phyloP scores from a whole-genome alignment of 2,888 invertebrate species.

The Drosophila mimica region DNA sequence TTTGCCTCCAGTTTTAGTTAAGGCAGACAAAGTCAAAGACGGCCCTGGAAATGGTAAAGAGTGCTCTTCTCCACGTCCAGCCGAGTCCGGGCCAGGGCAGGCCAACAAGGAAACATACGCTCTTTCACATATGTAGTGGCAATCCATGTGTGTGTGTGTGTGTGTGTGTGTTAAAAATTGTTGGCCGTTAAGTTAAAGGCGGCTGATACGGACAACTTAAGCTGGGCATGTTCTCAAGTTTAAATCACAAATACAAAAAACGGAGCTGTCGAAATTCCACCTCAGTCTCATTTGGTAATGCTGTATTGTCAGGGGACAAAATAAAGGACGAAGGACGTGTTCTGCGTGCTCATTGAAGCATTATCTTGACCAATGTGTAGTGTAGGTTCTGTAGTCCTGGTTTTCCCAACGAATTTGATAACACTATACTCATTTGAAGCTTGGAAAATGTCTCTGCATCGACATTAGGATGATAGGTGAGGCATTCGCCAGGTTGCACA shows the following conservation, averaged over 20 bases:
- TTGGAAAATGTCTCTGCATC: neutral
- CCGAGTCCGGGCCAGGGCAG: constrained; percentile 38
- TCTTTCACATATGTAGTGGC: constrained; percentile 21
- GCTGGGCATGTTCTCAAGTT: constrained; percentile 76
- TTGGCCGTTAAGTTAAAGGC: constrained; percentile 70
- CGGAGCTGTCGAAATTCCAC: constrained; percentile 9
- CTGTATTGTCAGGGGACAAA: constrained; percentile 2
- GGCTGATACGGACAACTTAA: constrained; percentile 80
- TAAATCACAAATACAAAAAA: constrained; percentile 49
- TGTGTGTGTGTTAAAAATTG: constrained; percentile 54
- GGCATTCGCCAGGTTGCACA: neutral
- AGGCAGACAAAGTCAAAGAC: constrained; percentile 67
- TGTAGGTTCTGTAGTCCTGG: constrained; percentile 50
- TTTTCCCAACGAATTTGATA: neutral
- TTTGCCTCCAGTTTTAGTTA: constrained; percentile 75
- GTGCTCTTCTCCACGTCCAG: constrained; percentile 32
- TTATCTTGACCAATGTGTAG: constrained; percentile 63
- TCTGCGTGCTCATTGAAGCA: constrained; percentile 67
- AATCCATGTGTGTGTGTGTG: constrained; percentile 25
- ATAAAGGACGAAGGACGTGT: constrained; percentile 23
- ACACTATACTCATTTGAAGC: neutral
- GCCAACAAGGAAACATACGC: constrained; percentile 34
- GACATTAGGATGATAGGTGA: neutral
- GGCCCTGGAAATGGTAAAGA: constrained; percentile 37
- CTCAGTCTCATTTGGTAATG: neutral